A percentile compares a stretch with the other conserved stretches of the same genome.
Evolutionary conservation across 2,888 invertebrate genomes (phyloP).

Genomic region (Polyommatus iphigenia): DNA sequence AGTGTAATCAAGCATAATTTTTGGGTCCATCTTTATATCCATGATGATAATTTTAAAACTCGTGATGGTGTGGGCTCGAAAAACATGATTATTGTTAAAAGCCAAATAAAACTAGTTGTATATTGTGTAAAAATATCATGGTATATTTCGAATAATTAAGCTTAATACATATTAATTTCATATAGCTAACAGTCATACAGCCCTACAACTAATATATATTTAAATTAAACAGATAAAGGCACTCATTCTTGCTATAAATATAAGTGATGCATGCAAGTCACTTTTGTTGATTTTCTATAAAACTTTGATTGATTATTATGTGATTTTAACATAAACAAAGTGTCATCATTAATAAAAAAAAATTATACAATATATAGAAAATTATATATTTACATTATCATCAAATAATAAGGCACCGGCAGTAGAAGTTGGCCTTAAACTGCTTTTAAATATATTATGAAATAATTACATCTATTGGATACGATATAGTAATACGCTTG

Average conservation of each 20-base stretch:
- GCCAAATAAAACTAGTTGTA: slow-evolving; percentile 43
- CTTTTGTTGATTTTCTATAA: slow-evolving; percentile 20
- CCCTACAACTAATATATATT: slow-evolving; percentile 56
- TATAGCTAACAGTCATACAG: slow-evolving; percentile 71
- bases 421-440: slow-evolving; percentile 17
- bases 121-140: slow-evolving; percentile 75
- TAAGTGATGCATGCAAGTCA: slow-evolving; percentile 9
- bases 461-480: slow-evolving; percentile 26
- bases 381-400: slow-evolving; percentile 31
- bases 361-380: slow-evolving; percentile 29
- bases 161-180: slow-evolving; percentile 63
- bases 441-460: slow-evolving; percentile 30
- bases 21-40: too few species aligned
- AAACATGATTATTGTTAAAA: background rate
- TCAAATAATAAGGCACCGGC: slow-evolving; percentile 59
- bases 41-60: too few species aligned
- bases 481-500: slow-evolving; percentile 27
- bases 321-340: slow-evolving; percentile 23
- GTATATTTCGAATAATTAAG: slow-evolving; percentile 62
- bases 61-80: too few species aligned
- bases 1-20: too few species aligned
- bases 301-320: slow-evolving; percentile 21
- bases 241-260: slow-evolving; percentile 65
- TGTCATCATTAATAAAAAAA: slow-evolving; percentile 20
- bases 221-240: slow-evolving; percentile 68